A percentile compares a stretch with the other conserved stretches of the same genome.
Evolutionary conservation across 2,113 vertebrate genomes (phyloP).

Genomic region (Herpetotheres cachinnans): DNA sequence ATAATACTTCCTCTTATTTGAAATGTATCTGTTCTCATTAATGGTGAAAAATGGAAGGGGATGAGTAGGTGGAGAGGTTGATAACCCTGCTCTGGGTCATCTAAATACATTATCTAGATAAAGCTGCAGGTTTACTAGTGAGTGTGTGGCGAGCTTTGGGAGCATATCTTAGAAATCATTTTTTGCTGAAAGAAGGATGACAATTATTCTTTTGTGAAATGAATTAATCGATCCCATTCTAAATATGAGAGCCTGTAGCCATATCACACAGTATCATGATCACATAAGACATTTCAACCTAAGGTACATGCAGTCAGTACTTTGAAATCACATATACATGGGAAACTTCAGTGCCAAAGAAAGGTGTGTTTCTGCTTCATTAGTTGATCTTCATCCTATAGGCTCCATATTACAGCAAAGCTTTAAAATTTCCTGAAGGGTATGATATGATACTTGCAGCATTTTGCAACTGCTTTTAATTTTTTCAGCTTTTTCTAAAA

Average conservation of each 20-base stretch:
- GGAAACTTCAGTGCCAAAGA: neutral
- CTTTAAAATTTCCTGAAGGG: neutral
- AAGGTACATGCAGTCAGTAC: accelerated
- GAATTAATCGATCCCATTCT: neutral
- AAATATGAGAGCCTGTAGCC: neutral
- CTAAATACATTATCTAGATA: neutral
- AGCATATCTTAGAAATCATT: neutral
- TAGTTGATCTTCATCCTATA: neutral
- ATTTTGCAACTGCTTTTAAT: neutral
- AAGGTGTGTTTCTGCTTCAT: neutral
- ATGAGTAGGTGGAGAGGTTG: neutral
- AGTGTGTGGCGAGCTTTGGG: neutral
- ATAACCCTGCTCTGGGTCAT: neutral
- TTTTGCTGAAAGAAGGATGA: neutral
- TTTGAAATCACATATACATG: neutral
- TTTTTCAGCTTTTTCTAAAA: neutral
- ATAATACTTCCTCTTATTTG: neutral
- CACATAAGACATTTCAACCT: neutral
- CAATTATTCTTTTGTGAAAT: neutral
- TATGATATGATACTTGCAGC: neutral
- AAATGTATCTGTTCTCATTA: neutral
- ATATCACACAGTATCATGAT: neutral
- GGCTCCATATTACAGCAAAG: neutral
- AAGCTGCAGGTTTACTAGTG: neutral
- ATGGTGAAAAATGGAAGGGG: neutral